Evolutionary conservation across 2,888 invertebrate species (phyloP).

Genomic region (Phaedon cochleariae): DNA sequence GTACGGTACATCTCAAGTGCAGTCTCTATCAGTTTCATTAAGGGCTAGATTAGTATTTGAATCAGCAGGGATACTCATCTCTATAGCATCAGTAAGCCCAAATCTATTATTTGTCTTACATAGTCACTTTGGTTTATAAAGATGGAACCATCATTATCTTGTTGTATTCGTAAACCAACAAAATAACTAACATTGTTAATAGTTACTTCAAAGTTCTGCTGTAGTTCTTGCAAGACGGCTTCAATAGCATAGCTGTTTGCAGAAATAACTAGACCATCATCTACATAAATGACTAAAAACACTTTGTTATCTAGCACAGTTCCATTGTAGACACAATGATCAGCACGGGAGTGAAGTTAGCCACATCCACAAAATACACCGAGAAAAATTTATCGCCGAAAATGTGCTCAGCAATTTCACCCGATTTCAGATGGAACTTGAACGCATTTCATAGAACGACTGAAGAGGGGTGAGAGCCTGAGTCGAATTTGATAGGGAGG

Average conservation of each 20-base stretch:
- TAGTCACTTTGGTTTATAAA: neutral
- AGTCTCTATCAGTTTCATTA: neutral
- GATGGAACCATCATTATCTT: neutral
- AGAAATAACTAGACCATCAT: constrained; percentile 16
- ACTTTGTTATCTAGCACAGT: neutral
- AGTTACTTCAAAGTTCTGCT: neutral
- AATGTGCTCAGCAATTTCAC: too few species aligned
- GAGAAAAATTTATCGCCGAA: too few species aligned
- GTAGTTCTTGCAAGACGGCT: neutral
- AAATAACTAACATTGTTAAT: neutral
- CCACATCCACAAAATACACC: too few species aligned
- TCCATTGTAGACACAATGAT: constrained; percentile 11
- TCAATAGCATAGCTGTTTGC: neutral
- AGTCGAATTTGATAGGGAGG: too few species aligned
- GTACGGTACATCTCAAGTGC: constrained; percentile 17
- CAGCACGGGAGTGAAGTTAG: too few species aligned
- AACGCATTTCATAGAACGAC: too few species aligned
- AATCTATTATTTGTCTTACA: constrained; percentile 13
- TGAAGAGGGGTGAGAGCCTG: too few species aligned
- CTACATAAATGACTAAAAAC: constrained; percentile 18
- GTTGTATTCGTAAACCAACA: constrained; percentile 8
- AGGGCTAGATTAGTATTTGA: neutral
- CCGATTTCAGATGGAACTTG: too few species aligned
- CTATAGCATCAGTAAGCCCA: constrained; percentile 8
- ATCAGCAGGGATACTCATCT: constrained; percentile 15